Conservation (phyloP, 2,113 vertebrate genomes). For the Lepisosteus osseus region DNA sequence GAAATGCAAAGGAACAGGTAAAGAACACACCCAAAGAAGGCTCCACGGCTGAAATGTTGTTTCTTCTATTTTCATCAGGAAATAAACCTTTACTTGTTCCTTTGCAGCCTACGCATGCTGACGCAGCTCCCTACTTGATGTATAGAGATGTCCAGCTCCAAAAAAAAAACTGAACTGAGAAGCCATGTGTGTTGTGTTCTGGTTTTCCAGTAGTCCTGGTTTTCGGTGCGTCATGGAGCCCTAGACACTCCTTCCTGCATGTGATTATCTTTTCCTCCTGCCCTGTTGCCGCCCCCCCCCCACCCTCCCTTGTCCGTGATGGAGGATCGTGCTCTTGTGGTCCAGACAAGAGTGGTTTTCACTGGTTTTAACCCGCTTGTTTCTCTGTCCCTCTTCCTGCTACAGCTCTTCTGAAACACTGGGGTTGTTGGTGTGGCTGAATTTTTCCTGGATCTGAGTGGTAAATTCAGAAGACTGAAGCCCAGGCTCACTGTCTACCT, state of each 20-base stretch:
- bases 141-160: too few species aligned
- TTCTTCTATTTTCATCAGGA: too few species aligned
- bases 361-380: constrained; percentile 31
- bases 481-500: constrained; percentile 99
- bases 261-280: too few species aligned
- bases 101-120: too few species aligned
- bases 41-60: too few species aligned
- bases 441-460: constrained; percentile 99
- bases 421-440: constrained; percentile 96
- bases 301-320: neutral
- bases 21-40: too few species aligned
- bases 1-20: too few species aligned
- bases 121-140: too few species aligned
- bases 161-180: too few species aligned
- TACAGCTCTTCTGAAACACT: constrained; percentile 85
- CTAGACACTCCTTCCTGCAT: too few species aligned
- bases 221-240: neutral
- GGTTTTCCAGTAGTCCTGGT: neutral
- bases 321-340: neutral
- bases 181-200: neutral
- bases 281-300: constrained; percentile 6
- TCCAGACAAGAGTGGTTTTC: neutral
- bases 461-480: constrained; percentile 99
- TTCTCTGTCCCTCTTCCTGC: constrained; percentile 19
- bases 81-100: too few species aligned